Evolutionary conservation across 2,888 invertebrate species (phyloP).

Genomic region (Helicoverpa assulta): DNA sequence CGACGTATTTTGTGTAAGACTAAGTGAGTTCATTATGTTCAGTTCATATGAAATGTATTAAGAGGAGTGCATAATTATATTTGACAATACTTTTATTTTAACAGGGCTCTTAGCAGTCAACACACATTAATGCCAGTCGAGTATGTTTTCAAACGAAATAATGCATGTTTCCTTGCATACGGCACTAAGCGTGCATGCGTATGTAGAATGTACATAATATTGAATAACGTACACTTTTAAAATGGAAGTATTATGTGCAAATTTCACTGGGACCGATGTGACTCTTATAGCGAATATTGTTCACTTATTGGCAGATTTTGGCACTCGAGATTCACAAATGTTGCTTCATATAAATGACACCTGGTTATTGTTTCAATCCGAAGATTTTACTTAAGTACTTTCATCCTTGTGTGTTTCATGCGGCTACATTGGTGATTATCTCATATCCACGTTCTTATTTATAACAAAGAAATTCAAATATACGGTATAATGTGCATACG

Average conservation of each 20-base stretch:
- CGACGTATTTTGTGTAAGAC: constrained; percentile 89
- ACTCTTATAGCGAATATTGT: constrained; percentile 72
- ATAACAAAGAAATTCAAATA: constrained; percentile 67
- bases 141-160: constrained; percentile 88
- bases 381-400: constrained; percentile 22
- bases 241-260: constrained; percentile 76
- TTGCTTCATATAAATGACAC: constrained; percentile 53
- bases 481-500: constrained; percentile 71
- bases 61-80: constrained; percentile 83
- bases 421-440: constrained; percentile 63
- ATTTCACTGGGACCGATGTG: constrained; percentile 72
- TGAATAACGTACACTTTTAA: constrained; percentile 76
- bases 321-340: constrained; percentile 71
- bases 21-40: constrained; percentile 89
- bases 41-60: constrained; percentile 83
- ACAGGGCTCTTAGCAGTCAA: constrained; percentile 91
- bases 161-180: constrained; percentile 88
- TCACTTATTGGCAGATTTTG: constrained; percentile 75
- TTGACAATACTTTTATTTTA: constrained; percentile 89
- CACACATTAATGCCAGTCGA: constrained; percentile 91
- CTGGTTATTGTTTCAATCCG: neutral
- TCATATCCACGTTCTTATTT: constrained; percentile 61
- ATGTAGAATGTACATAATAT: constrained; percentile 83
- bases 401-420: constrained; percentile 24
- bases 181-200: constrained; percentile 88